Conservation (phyloP, 2,888 invertebrate genomes). For the Dugesia japonica region DNA sequence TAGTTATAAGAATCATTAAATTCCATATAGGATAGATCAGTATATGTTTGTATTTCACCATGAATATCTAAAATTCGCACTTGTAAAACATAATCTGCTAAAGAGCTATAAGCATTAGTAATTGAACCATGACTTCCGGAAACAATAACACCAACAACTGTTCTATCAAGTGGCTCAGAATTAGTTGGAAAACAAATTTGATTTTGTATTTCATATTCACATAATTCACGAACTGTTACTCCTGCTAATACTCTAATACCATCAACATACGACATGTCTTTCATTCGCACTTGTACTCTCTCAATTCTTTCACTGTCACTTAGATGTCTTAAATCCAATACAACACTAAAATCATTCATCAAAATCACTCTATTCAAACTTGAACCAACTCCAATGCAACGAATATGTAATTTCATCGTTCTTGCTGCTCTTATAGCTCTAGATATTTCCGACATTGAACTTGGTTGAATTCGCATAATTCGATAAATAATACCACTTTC, state of each 20-base stretch:
- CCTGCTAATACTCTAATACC: slow-evolving; percentile 26
- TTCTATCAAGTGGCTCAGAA: neutral
- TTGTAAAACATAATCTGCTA: slow-evolving; percentile 26
- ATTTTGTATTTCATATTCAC: slow-evolving; percentile 26
- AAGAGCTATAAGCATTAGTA: neutral
- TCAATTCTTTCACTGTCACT: slow-evolving; percentile 23
- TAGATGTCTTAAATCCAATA: neutral
- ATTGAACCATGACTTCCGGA: slow-evolving; percentile 20
- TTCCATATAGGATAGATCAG: neutral
- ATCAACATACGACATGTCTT: neutral
- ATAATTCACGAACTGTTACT: slow-evolving; percentile 17
- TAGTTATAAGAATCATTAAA: neutral
- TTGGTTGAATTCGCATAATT: slow-evolving; percentile 26
- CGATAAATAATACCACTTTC: neutral
- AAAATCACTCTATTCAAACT: neutral
- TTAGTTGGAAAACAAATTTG: slow-evolving; percentile 22
- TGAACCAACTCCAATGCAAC: slow-evolving; percentile 20
- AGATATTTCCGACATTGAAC: slow-evolving; percentile 31
- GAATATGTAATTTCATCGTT: slow-evolving; percentile 31
- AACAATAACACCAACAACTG: slow-evolving; percentile 24
- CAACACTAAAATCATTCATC: slow-evolving; percentile 15
- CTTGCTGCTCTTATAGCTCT: slow-evolving; percentile 29
- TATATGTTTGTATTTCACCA: slow-evolving; percentile 16
- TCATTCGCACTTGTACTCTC: neutral
- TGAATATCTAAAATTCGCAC: slow-evolving; percentile 21